phyloP scores from a whole-genome alignment of 2,113 vertebrate species.

The Sialia sialis region DNA sequence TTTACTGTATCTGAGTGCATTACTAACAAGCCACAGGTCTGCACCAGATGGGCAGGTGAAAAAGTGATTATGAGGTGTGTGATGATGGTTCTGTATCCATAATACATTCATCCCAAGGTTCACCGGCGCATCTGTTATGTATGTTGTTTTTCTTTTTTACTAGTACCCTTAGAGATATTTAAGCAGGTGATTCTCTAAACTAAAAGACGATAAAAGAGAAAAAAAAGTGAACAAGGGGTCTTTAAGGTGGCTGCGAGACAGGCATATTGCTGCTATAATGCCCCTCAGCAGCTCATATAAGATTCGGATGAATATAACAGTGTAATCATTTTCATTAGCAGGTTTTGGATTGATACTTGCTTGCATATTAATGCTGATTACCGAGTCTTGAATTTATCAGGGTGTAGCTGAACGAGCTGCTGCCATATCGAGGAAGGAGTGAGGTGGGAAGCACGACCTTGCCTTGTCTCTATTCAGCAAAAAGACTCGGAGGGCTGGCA shows the following conservation, averaged over 20 bases:
- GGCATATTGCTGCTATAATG: not conserved
- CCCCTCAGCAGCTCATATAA: slow-evolving; percentile 53
- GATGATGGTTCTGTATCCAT: slow-evolving; percentile 57
- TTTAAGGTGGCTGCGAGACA: slow-evolving; percentile 54
- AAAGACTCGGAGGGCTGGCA: slow-evolving; percentile 24
- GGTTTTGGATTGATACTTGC: slow-evolving; percentile 59
- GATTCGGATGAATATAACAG: slow-evolving; percentile 68
- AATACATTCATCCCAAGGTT: slow-evolving; percentile 71
- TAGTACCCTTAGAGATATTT: slow-evolving; percentile 54
- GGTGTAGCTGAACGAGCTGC: slow-evolving; percentile 12
- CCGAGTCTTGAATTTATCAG: slow-evolving; percentile 7
- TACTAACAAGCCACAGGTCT: slow-evolving; percentile 71
- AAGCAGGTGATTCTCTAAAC: slow-evolving; percentile 55
- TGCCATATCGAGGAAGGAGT: not conserved
- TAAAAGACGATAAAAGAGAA: slow-evolving; percentile 51
- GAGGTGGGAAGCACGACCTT: slow-evolving; percentile 37
- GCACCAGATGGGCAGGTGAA: slow-evolving; percentile 79
- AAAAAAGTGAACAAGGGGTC: slow-evolving; percentile 60
- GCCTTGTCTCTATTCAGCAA: not conserved
- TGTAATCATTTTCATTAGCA: slow-evolving; percentile 56
- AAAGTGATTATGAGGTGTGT: slow-evolving; percentile 75
- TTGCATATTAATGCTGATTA: slow-evolving; percentile 62
- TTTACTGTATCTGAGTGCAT: not conserved
- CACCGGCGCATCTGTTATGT: slow-evolving; percentile 64
- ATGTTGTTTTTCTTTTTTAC: slow-evolving; percentile 60